Base-by-base conservation (phyloP, 2,113 vertebrate species). In the Corynorhinus townsendii region DNA sequence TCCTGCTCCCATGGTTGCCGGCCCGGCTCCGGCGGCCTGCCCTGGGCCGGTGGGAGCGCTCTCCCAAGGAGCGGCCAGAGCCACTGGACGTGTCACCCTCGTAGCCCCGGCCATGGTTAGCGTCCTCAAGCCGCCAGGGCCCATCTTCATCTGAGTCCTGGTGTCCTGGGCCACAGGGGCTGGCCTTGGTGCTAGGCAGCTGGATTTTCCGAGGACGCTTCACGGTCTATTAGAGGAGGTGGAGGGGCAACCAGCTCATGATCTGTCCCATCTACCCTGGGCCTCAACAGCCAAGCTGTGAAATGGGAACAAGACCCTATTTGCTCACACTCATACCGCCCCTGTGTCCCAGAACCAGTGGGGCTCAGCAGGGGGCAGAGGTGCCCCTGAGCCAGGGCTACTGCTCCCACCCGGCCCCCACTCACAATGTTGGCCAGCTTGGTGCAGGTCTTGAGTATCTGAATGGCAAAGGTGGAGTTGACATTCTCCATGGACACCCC, bases 401-500 rank as follows among this genome's bases (percentile, higher is more conserved):
- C 49, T 33, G 7, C 75, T 35, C 76, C 64, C 81, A 0, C 40
- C 26, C 0, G 4, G 24, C 26, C 38, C 76, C 24, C n/a, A 98
- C 99, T 99, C 96, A 99, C 99, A 0, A 99, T 97, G 94, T 99
- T 99, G 73, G 98, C 99, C 0, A 97, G 89, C 96, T 98, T 99
- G 88, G 98, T 97, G 0, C 99, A 99, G 40, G 98, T 97, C 98
- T 99, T 99, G 43, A 99, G 98, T 0, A 98, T 98, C 97, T 99
- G 99, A 92, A 99, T 99, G 64, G 99, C 99, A 0, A 98, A 98
- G 22, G 98, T 98, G 0, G 99, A 99, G 0, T 97, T 96, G 82
- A 99, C 98, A 0, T 98, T 99, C 26, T 99, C 99, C 99, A 99
- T 98, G 12, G 99, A 98, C 68, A 99, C 98, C 7, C 99, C 99